Evolutionary conservation across 2,888 invertebrate species (phyloP).

Genomic region (Papilio elwesi): DNA sequence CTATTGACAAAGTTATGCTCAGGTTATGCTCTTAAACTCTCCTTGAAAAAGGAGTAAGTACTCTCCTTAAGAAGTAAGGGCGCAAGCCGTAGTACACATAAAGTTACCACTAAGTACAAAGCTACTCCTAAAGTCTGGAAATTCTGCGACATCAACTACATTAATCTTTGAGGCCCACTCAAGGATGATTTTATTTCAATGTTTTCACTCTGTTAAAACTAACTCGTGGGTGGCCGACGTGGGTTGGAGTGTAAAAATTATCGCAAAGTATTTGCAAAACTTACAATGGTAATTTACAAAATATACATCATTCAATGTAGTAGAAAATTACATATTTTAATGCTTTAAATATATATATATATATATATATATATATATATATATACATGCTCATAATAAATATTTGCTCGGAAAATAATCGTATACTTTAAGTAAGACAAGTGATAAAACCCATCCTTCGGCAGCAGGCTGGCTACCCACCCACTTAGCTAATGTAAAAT

Average conservation of each 20-base stretch:
- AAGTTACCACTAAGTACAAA: neutral
- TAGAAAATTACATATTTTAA: neutral
- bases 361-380: too few relatives aligned
- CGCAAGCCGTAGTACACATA: neutral
- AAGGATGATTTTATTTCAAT: neutral
- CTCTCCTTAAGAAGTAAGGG: neutral
- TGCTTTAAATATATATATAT: neutral
- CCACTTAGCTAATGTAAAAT: conserved; percentile 10
- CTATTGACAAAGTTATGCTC: neutral
- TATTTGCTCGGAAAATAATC: neutral
- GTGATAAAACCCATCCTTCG: neutral
- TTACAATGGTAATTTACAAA: neutral
- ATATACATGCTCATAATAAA: too few relatives aligned
- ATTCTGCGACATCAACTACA: neutral
- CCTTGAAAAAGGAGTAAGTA: too few relatives aligned
- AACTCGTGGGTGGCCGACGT: conserved; percentile 6
- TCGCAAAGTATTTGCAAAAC: neutral
- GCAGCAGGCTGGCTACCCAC: neutral
- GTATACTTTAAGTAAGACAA: neutral
- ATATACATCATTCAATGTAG: neutral
- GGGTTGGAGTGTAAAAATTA: conserved; percentile 8
- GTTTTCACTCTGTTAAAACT: conserved; percentile 2
- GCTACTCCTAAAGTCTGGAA: neutral
- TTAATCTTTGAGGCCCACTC: neutral
- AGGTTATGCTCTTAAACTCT: neutral